Evolutionary conservation across 2,797 vertebrate species (phyloP), one percentile per base, ranked within the genome.

Genomic region (Clarias platycephalus): DNA sequence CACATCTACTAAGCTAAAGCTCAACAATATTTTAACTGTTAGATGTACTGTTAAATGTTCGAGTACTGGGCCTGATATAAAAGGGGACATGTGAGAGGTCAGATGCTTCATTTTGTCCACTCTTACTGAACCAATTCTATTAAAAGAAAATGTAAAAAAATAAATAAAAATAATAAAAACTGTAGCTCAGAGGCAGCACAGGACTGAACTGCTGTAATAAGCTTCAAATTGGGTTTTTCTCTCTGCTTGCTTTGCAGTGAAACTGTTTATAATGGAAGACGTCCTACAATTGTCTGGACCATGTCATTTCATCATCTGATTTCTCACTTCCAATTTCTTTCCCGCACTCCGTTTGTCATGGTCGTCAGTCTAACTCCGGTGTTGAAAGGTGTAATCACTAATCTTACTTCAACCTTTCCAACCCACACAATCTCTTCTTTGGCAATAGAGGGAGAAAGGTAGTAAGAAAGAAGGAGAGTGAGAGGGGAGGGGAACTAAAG

Each of bases 371-470:
- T 34, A 49, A 20, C n/a, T 24, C 77, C 74, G 28, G 70, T 84
- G 31, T 49, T 85, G 82, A 68, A 83, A 85, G 53, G 87, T 76
- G 1, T 60, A 62, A 77, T 86, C 85, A 74, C 85, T 89, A 62
- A 90, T 90, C 90, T 85, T 80, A 83, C 88, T 86, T 80, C 87
- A 90, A 90, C 88, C 82, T 75, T 68, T 90, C 75, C 82, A 88
- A 86, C 90, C 83, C 87, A 89, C 87, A 89, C 90, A 86, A 84
- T 68, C 1, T 1, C 66, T 2, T 1, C 66, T 77, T 58, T 18
- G 68, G 40, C 78, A 82, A 85, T 79, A 34, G 60, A 85, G 81
- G 1, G 74, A 87, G 49, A 84, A 77, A 86, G 81, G 2, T 62
- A 88, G 57, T 79, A 78, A 68, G 82, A 85, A 83, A 77, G 58